These are phyloP conservation scores for Verasper variegatus DNA, from an alignment of 2,113 vertebrate genomes.

Conservation along the genomic window DNA sequence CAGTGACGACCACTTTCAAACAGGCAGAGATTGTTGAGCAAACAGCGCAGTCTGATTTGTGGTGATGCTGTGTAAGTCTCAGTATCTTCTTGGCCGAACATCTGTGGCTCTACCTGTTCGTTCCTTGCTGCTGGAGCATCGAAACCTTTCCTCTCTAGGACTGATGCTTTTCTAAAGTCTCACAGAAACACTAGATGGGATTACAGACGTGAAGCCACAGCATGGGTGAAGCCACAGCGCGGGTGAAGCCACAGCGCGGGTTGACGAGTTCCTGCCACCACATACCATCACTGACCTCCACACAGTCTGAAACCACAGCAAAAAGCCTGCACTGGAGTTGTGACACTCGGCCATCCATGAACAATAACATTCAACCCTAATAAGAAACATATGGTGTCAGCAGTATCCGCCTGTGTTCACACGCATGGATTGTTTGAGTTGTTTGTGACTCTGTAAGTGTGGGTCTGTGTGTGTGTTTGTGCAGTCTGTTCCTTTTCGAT, in stretches of 20 bases:
- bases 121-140: conserved; percentile 17
- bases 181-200: conserved; percentile 2
- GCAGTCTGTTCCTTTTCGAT: conserved; percentile 28
- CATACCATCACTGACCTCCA: conserved; percentile 36
- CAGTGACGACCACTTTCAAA: conserved; percentile 8
- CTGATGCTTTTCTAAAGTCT: background rate
- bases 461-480: conserved; percentile 7
- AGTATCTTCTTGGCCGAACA: conserved; percentile 14
- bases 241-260: background rate
- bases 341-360: conserved; percentile 58
- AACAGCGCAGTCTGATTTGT: background rate
- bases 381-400: conserved; percentile 58
- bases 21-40: background rate
- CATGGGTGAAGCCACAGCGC: conserved; percentile 3
- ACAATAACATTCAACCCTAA: conserved; percentile 61
- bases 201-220: conserved; percentile 16
- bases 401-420: conserved; percentile 24
- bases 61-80: conserved; percentile 2
- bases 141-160: conserved; percentile 7
- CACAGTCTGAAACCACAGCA: conserved; percentile 42
- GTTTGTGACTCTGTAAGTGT: conserved; percentile 1
- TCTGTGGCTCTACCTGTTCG: conserved; percentile 25
- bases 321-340: conserved; percentile 29
- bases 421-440: conserved; percentile 21
- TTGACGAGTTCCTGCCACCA: background rate